Evolutionary conservation across 2,113 vertebrate genomes (phyloP).

Genomic region (Salvator merianae): DNA sequence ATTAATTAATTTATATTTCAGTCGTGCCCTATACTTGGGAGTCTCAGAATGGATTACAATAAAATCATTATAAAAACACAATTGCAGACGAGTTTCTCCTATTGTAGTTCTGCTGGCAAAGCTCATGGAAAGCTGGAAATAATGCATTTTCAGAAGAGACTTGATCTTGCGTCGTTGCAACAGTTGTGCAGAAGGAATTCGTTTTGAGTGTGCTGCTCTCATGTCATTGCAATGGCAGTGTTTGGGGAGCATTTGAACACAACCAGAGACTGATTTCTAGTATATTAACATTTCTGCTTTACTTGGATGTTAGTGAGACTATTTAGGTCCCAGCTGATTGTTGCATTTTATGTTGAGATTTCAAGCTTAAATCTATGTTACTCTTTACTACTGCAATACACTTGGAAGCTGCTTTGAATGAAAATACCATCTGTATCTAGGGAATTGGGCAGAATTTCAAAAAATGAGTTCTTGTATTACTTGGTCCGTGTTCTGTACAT

Average conservation of each 20-base stretch:
- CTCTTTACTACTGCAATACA: not conserved
- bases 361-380: constrained; percentile 5
- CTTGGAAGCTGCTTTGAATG: constrained; percentile 31
- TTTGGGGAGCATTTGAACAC: too few species aligned
- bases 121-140: not conserved
- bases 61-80: too few species aligned
- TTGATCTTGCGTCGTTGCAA: too few species aligned
- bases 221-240: too few species aligned
- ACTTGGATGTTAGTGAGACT: not conserved
- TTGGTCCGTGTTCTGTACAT: constrained; percentile 50
- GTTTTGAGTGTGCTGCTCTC: too few species aligned
- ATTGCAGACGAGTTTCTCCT: too few species aligned
- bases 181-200: too few species aligned
- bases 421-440: constrained; percentile 36
- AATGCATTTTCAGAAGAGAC: too few species aligned
- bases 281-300: not conserved
- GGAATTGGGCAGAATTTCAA: constrained; percentile 13
- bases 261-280: not conserved
- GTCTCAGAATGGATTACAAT: not conserved
- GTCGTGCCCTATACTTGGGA: too few species aligned
- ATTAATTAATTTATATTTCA: too few species aligned
- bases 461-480: constrained; percentile 37
- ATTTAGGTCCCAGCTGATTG: not conserved
- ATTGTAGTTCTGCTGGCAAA: too few species aligned
- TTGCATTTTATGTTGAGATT: constrained; percentile 18